Percentiles rank a stretch among this genome's conserved stretches.
Evolutionary conservation across 2,888 invertebrate species (phyloP).

Genomic region (Synanthedon tipuliformis): DNA sequence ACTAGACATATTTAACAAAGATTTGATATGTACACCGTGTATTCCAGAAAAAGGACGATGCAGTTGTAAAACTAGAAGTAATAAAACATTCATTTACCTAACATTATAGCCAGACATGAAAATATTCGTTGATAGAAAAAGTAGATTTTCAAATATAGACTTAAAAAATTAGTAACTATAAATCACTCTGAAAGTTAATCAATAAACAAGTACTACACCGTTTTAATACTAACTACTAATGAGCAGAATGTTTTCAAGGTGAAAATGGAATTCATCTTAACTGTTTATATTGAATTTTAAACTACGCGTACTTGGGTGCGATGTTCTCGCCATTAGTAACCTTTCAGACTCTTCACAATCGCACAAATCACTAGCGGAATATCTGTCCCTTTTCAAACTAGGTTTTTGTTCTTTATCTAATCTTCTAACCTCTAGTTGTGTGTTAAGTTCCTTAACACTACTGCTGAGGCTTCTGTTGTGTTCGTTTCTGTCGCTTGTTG

Average conservation of each 20-base stretch:
- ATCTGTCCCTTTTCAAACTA: conserved; percentile 66
- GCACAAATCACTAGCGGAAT: conserved; percentile 77
- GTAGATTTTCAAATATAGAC: conserved; percentile 3
- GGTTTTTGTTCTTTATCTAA: conserved; percentile 41
- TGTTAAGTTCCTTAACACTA: conserved; percentile 40
- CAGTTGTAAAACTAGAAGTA: background rate
- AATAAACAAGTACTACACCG: background rate
- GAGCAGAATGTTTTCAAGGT: conserved; percentile 38
- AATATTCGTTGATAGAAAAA: conserved; percentile 26
- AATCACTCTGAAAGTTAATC: background rate
- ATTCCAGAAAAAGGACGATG: background rate
- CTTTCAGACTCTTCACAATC: conserved; percentile 70
- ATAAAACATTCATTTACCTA: background rate
- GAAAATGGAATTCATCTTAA: conserved; percentile 43
- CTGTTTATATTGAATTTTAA: conserved; percentile 69
- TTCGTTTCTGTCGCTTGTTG: conserved; percentile 46
- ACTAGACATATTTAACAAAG: conserved; percentile 19
- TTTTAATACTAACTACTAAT: conserved; percentile 23
- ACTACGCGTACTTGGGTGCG: conserved; percentile 74
- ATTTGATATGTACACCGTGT: conserved; percentile 39
- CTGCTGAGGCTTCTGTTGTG: conserved; percentile 36
- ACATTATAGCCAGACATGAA: background rate
- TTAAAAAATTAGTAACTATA: background rate
- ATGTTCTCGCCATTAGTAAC: conserved; percentile 65
- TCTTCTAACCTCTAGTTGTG: conserved; percentile 42